phyloP scores from a whole-genome alignment of 2,113 vertebrate species.

The Pampusana beccarii region DNA sequence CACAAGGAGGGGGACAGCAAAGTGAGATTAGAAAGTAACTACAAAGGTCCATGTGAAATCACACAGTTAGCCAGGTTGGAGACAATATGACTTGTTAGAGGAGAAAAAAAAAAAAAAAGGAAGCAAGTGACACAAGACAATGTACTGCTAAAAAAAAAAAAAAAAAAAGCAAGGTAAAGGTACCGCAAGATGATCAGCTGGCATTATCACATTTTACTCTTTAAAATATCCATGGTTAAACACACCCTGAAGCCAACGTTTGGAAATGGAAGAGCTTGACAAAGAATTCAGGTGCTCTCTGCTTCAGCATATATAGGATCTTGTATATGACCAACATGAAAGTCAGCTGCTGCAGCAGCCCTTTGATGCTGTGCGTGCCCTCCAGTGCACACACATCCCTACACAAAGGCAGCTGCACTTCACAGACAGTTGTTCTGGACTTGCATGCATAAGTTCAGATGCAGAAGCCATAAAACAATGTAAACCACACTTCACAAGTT shows the following conservation, averaged over 20 bases:
- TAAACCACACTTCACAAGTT: slow-evolving; percentile 27
- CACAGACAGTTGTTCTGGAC: background rate
- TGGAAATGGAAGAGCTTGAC: background rate
- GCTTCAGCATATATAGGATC: background rate
- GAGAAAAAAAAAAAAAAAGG: background rate
- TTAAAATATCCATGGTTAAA: background rate
- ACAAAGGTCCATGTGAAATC: background rate
- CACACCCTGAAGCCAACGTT: background rate
- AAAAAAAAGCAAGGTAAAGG: background rate
- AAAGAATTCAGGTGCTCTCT: background rate
- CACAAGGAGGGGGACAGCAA: background rate
- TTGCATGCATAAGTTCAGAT: slow-evolving; percentile 19
- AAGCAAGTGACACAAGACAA: background rate
- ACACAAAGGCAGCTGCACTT: background rate
- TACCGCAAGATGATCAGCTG: background rate
- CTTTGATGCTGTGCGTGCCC: background rate
- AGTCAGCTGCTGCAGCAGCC: background rate
- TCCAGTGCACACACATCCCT: background rate
- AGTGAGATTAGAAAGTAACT: background rate
- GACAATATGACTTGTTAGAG: background rate
- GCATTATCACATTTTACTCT: background rate
- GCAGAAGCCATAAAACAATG: slow-evolving; percentile 29
- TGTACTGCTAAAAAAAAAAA: background rate
- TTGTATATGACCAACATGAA: background rate
- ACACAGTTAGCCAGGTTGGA: background rate